Evolutionary conservation across 1,140 invertebrate genomes (phyloP).

Genomic region (Vanessa tameamea): DNA sequence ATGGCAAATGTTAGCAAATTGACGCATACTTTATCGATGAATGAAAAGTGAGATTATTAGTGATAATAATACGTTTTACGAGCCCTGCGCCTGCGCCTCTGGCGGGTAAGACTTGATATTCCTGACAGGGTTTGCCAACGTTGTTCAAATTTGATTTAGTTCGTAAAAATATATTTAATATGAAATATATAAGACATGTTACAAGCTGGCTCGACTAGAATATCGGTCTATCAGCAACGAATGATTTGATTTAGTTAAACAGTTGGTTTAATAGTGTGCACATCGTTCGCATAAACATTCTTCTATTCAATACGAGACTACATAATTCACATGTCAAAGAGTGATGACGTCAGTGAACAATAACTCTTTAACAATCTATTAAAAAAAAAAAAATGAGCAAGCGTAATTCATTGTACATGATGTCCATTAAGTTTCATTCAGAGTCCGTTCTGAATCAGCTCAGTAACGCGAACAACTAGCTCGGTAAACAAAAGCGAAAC

Average conservation of each 20-base stretch:
- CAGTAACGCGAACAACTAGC: conserved; percentile 19
- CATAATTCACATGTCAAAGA: no score
- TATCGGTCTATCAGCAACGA: no score
- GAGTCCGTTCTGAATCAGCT: not conserved
- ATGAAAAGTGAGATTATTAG: conserved; percentile 68
- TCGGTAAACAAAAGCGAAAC: conserved; percentile 19
- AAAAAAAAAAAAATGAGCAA: not conserved
- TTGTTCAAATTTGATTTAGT: no score
- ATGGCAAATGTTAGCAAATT: conserved; percentile 36
- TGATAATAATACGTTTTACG: conserved; percentile 72
- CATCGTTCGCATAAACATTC: no score
- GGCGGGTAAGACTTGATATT: conserved; percentile 47
- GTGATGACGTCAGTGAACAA: not conserved
- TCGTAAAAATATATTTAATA: no score
- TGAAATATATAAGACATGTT: no score
- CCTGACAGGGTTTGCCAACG: conserved; percentile 37
- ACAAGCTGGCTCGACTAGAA: no score
- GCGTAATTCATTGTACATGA: not conserved
- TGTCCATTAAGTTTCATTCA: conserved; percentile 24
- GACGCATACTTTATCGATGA: conserved; percentile 48
- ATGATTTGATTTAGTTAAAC: no score
- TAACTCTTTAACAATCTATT: not conserved
- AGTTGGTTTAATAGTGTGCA: not conserved
- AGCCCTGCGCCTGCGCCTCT: conserved; percentile 51
- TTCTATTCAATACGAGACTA: no score